Conservation (phyloP, 2,113 vertebrate species). For the Rhizomys pruinosus region DNA sequence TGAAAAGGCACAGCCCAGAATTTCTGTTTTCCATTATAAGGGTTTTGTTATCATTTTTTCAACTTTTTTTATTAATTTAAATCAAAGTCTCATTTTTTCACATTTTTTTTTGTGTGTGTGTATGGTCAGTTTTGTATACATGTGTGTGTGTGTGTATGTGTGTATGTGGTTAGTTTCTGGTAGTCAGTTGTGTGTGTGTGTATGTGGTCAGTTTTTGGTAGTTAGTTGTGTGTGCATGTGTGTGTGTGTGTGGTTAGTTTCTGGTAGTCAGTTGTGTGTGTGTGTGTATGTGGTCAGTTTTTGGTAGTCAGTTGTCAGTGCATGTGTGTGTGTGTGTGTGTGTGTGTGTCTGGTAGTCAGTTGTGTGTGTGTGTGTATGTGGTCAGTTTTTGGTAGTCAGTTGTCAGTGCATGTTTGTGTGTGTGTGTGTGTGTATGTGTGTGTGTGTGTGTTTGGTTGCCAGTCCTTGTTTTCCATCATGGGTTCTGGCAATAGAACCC, state of each 20-base stretch:
- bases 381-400: too few relatives aligned
- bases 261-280: too few relatives aligned
- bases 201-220: too few relatives aligned
- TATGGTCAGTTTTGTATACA: not conserved
- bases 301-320: too few relatives aligned
- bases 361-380: too few relatives aligned
- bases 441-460: not conserved
- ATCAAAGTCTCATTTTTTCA: not conserved
- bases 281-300: too few relatives aligned
- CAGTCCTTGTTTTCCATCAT: not conserved
- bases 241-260: too few relatives aligned
- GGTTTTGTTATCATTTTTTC: not conserved
- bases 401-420: too few relatives aligned
- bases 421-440: not conserved
- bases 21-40: not conserved
- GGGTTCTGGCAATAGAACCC: not conserved
- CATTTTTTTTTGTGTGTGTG: not conserved
- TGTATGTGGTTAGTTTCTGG: not conserved
- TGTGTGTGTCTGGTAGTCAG: too few relatives aligned
- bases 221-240: too few relatives aligned
- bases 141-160: rapidly evolving
- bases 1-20: not conserved
- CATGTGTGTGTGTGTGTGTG: too few relatives aligned
- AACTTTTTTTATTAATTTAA: not conserved
- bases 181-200: too few relatives aligned